A percentile compares a stretch with the other conserved stretches of the same genome.
These are phyloP conservation scores for Coenobita brevimanus DNA, from an alignment of 1,140 invertebrate genomes.

Conservation along the genomic window DNA sequence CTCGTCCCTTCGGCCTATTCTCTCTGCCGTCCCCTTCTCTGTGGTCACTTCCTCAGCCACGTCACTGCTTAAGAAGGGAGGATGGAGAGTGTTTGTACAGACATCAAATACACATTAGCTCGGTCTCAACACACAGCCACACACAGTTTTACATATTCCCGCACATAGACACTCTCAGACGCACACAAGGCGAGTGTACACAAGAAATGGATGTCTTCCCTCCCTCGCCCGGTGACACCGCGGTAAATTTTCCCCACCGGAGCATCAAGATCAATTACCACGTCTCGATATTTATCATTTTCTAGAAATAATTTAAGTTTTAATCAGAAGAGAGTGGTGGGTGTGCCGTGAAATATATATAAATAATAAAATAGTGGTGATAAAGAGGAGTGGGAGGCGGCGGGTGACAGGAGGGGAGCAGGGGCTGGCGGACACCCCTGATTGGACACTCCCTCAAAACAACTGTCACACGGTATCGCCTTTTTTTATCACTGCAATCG, in stretches of 20 bases:
- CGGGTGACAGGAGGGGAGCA: not conserved
- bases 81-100: slow-evolving; percentile 51
- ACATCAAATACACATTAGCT: slow-evolving; percentile 65
- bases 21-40: too few species aligned
- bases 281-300: not conserved
- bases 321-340: not conserved
- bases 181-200: slow-evolving; percentile 21
- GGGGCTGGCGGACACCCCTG: not conserved
- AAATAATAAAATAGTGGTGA: not conserved
- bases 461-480: slow-evolving; percentile 4
- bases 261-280: not conserved
- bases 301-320: not conserved
- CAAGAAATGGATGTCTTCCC: slow-evolving; percentile 20
- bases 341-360: not conserved
- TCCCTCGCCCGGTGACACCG: not conserved
- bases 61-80: slow-evolving; percentile 39
- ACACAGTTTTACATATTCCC: slow-evolving; percentile 40
- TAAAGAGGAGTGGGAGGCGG: not conserved
- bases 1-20: too few species aligned
- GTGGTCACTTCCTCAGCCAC: not conserved
- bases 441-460: slow-evolving; percentile 29
- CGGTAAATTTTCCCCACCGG: not conserved
- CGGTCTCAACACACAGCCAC: slow-evolving; percentile 29
- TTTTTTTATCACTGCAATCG: slow-evolving; percentile 33
- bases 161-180: slow-evolving; percentile 35